Evolutionary conservation across 2,113 vertebrate genomes (phyloP), one percentile per base, ranked within the genome.

Genomic region (Chaetorhynchus papuensis): DNA sequence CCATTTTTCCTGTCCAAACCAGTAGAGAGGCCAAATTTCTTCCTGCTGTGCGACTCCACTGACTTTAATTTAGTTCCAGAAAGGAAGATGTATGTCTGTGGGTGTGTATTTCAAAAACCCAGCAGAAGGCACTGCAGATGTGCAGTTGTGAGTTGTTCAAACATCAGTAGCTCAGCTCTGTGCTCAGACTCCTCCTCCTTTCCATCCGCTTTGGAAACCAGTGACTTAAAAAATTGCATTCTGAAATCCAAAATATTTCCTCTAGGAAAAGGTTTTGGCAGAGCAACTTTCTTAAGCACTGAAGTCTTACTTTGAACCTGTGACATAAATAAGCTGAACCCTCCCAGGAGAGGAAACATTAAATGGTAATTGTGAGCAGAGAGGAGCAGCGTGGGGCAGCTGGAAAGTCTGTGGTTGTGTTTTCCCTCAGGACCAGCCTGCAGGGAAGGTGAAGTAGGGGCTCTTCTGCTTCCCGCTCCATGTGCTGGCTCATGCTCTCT

Each of bases 51-150:
- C 10, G 27, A 86, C 71, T 90, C 79, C 49, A 7, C 63, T 68
- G 90, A 52, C 72, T 96, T 95, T 89, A 87, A 89, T 95, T 93
- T 69, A 87, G 90, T 90, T 82, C 63, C 76, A 65, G 56, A 90
- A 80, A 71, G 72, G 80, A 96, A 92, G 93, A 95, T 86, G 4
- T 71, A 88, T 86, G 56, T 56, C 22, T 18, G 80, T 88, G 90
- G 83, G 80, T 50, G 65, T 54, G 71, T 93, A 22, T 71, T 92
- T 89, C 76, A 57, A 90, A 90, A 95, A 31, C 45, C 89, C 42
- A 93, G 87, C 83, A 92, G 93, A 93, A 96, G 87, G 71, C 72
- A n/a, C 21, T 78, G 52, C 87, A 95, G 77, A 87, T 94, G 94
- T 92, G 65, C 13, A 16, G 70, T 81, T 68, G 56, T 93, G 64